Percentiles rank a stretch among this genome's conserved stretches.
phyloP scores from a whole-genome alignment of 2,113 vertebrate species.

The Gopherus evgoodei region DNA sequence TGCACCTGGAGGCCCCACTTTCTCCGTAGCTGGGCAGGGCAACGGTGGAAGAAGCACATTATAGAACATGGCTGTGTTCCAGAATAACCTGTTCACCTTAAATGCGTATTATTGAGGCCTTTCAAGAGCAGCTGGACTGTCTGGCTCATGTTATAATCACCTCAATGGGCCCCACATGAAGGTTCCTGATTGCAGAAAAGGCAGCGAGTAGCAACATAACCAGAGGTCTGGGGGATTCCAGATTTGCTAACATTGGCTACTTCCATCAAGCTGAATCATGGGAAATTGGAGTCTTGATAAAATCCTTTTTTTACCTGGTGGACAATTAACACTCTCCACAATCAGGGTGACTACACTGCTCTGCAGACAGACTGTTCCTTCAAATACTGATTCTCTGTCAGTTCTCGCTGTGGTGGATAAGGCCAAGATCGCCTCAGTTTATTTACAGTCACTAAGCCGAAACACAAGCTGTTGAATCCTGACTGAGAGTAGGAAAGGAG shows the following conservation, averaged over 20 bases:
- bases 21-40: neutral
- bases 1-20: neutral
- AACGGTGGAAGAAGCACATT: neutral
- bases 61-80: neutral
- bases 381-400: too few relatives aligned
- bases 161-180: neutral
- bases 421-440: too few relatives aligned
- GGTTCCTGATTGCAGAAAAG: neutral
- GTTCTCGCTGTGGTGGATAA: too few relatives aligned
- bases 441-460: too few relatives aligned
- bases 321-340: neutral
- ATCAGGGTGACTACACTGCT: too few relatives aligned
- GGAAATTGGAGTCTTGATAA: conserved; percentile 10
- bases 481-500: neutral
- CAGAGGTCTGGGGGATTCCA: neutral
- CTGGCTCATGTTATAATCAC: conserved; percentile 55
- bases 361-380: too few relatives aligned
- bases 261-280: neutral
- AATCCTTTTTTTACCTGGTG: neutral
- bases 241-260: neutral
- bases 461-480: neutral
- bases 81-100: neutral
- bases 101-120: neutral
- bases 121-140: conserved; percentile 13
- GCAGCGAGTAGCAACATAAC: neutral